Conservation (phyloP, 1,140 invertebrate genomes). For the Apolygus lucorum region DNA sequence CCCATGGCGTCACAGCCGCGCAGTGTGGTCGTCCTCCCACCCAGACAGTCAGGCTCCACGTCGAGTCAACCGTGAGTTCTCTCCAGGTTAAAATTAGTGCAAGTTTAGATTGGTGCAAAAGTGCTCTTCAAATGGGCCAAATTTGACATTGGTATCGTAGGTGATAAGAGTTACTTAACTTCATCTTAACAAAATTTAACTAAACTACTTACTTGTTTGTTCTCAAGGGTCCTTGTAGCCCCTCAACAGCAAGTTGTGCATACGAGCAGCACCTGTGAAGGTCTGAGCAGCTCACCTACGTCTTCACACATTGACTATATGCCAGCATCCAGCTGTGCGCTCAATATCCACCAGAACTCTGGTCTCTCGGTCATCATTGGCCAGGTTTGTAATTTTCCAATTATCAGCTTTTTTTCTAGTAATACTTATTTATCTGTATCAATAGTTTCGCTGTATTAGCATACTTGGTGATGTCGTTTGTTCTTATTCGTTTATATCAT, state of each 20-base stretch:
- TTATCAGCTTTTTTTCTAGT: no score
- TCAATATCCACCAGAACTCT: conserved; percentile 26
- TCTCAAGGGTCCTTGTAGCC: conserved; percentile 49
- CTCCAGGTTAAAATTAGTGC: no score
- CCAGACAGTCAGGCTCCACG: conserved; percentile 43
- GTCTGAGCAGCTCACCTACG: conserved; percentile 48
- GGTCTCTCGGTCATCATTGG: conserved; percentile 28
- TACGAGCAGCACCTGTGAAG: conserved; percentile 46
- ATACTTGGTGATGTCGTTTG: no score
- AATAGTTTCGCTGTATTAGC: no score
- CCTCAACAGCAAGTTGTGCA: conserved; percentile 49
- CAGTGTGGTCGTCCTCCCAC: conserved; percentile 71
- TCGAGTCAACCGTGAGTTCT: conserved; percentile 36
- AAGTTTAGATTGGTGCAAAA: no score
- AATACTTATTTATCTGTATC: no score
- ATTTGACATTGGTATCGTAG: no score
- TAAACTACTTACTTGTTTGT: no score
- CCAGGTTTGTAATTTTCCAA: conserved; percentile 27
- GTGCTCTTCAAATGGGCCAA: no score
- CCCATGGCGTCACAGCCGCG: conserved; percentile 66
- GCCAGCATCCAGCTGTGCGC: conserved; percentile 56
- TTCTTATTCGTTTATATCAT: no score
- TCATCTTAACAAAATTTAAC: no score
- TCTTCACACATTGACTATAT: conserved; percentile 59
- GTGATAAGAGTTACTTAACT: no score